Percentiles rank a stretch among this genome's conserved stretches.
phyloP scores from a whole-genome alignment of 2,113 vertebrate genomes.

The Lepus europaeus region DNA sequence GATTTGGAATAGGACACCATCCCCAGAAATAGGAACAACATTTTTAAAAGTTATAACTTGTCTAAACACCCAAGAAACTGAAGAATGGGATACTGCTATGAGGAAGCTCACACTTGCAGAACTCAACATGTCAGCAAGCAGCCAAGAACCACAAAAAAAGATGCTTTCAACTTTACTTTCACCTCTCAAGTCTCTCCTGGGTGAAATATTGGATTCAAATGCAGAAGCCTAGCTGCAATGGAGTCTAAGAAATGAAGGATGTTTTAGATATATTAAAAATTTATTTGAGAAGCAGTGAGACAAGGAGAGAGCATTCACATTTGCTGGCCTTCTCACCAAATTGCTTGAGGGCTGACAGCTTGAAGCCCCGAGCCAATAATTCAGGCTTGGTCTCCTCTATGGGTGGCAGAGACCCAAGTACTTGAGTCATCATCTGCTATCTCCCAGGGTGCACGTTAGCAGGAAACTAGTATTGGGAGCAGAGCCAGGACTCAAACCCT shows the following conservation, averaged over 20 bases:
- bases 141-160: neutral
- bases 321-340: too few relatives aligned
- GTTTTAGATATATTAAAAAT: too few relatives aligned
- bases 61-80: neutral
- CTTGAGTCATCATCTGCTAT: too few relatives aligned
- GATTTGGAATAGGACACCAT: neutral
- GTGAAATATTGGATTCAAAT: neutral
- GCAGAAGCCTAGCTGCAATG: neutral
- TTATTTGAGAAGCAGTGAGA: too few relatives aligned
- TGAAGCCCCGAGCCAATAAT: too few relatives aligned
- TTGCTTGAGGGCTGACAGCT: too few relatives aligned
- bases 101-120: neutral
- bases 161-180: neutral
- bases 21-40: neutral
- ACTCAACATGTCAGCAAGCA: neutral
- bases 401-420: too few relatives aligned
- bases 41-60: neutral
- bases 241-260: neutral
- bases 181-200: neutral
- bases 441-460: too few relatives aligned
- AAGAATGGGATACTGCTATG: neutral
- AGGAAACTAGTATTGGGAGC: too few relatives aligned
- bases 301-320: too few relatives aligned
- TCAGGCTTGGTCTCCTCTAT: too few relatives aligned
- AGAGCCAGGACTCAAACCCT: too few relatives aligned